Base-by-base conservation (phyloP, 2,888 invertebrate species). In the Lasioglossum marginatum region DNA sequence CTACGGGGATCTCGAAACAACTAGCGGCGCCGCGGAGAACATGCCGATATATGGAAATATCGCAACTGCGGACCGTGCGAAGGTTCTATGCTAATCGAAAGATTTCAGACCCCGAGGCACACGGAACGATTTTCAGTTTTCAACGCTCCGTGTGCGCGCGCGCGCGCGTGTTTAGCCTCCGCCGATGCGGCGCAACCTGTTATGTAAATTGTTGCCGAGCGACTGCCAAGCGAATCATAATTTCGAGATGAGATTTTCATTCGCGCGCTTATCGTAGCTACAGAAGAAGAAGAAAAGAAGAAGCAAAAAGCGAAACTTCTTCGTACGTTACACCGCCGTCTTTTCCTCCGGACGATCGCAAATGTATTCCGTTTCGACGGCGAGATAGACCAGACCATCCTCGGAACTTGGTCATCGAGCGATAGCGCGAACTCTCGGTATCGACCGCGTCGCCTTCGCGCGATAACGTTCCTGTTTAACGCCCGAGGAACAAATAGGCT, bases 201-300 rank as follows among this genome's bases (percentile, higher is more conserved):
- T 70, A 70, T 70, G 70, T n/a, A 70, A 70, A 70, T 70, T n/a
- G 70, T 70, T 40, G 40, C 63, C 57, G 57, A 23, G 63, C 68
- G 37, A 70, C n/a, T n/a, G 4, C 23, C 70, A 40, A 70, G 70
- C 23, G 70, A 37, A 70, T 70, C 40, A 23, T 40, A 70, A 70
- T 70, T 70, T 40, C 70, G n/a, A 40, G 40, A 40, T n/a, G 70
- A 70, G 70, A 40, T 70, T 70, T 40, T 70, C 70, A 40, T 70
- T 37, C 14, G 37, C 14, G 70, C 40, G 70, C n/a, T 70, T 70
- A 66, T 19, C 70, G 40, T 12, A 2, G n/a, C 4, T 12, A 4
- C 31, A 19, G 40, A 31, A 19, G 6, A 34, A 19, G 66, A 34
- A 6, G 8, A 37, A 4, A 8, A 23, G 10, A 3, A 68, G 23